Conservation (phyloP, 2,888 invertebrate species). For the Glaucopsyche alexis region DNA sequence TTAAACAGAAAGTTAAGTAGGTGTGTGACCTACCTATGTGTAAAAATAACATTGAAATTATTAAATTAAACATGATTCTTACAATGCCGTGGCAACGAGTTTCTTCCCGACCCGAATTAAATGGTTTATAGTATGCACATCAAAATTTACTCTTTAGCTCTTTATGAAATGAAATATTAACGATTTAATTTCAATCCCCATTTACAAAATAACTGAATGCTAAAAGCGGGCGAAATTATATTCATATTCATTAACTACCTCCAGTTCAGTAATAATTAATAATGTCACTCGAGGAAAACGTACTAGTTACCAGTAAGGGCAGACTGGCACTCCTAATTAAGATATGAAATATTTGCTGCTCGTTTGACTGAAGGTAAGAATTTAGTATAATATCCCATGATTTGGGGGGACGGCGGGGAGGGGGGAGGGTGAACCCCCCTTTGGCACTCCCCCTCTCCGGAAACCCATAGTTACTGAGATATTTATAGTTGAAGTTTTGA, state of each 20-base stretch:
- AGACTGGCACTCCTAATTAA: not conserved
- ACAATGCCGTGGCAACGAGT: not conserved
- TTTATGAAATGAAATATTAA: not conserved
- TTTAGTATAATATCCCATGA: too few species aligned
- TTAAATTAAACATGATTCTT: not conserved
- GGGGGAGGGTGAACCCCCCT: too few species aligned
- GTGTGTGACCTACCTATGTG: too few species aligned
- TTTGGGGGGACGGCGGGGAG: too few species aligned
- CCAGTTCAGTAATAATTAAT: not conserved
- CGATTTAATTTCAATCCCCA: not conserved
- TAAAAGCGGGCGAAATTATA: not conserved
- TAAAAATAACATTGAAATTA: not conserved
- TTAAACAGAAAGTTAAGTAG: not conserved
- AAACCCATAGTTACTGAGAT: too few species aligned
- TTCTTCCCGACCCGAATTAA: not conserved
- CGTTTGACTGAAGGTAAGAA: not conserved
- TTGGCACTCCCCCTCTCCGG: too few species aligned
- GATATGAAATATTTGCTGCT: not conserved
- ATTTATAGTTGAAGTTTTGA: too few species aligned
- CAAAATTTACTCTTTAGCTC: not conserved
- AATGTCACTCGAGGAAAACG: not conserved
- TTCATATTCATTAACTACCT: not conserved
- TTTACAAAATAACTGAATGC: not conserved
- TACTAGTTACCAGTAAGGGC: not conserved
- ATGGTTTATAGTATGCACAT: not conserved